Evolutionary conservation across 2,113 vertebrate species (phyloP), one percentile per base, ranked within the genome.

Genomic region (Hymenochirus boettgeri): DNA sequence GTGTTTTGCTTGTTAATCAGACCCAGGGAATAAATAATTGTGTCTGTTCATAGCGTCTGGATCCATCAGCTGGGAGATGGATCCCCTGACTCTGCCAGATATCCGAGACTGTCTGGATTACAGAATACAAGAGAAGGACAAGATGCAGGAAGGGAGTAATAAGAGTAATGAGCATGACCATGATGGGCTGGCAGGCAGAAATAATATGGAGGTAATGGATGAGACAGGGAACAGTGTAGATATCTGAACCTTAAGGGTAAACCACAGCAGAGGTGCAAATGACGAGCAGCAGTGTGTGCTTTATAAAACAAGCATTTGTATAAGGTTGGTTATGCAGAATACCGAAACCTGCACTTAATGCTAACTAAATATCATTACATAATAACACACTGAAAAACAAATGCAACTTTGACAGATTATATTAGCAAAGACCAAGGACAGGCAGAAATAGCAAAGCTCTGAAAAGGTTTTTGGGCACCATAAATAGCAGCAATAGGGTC

Each of bases 161-260:
- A 67, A 67, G 50, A 67, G 64, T 59, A 59, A 59, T 67, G 33
- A 59, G 56, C 56, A 59, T 67, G 64, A 59, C 64, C 33, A 59
- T 37, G 18, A 67, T 42, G 47, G 51, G 55, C 47, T 59, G 47
- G 52, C 45, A 25, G 19, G 17, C 48, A 17, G 45, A 50, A 26
- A 55, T 27, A 45, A 37, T 3, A 42, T 42, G 39, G 39, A 42
- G 39, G n/a, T 42, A 42, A n/a, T 6, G 13, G 15, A 42, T 35
- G 19, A 7, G 17, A 5, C 10, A 10, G 29, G 29, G 29, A 10
- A 31, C 29, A 31, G 29, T 6, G 10, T n/a, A 17, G 11, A 42
- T 42, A n/a, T 17, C 37, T 17, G 7, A 17, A 42, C 15, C 39
- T 2, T 13, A 35, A 13, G 33, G 33, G 33, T 13, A 35, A 8